Percentiles rank a stretch among this genome's conserved stretches.
phyloP scores from a whole-genome alignment of 2,797 vertebrate genomes.

The Podarcis siculus region DNA sequence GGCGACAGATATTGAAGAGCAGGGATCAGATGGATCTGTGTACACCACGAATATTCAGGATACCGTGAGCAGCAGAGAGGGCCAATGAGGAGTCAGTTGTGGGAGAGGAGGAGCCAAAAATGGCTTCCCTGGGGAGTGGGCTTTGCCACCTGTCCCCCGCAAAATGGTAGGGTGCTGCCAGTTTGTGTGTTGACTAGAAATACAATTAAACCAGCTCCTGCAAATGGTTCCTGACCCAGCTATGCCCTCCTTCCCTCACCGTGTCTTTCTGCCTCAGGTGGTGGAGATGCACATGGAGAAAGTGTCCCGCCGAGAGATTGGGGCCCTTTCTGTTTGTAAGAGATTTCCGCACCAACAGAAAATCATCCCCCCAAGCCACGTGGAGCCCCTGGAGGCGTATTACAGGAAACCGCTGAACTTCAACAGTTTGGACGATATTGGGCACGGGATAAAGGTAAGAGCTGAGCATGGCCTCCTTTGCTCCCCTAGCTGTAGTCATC shows the following conservation, averaged over 20 bases:
- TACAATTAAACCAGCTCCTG: background rate
- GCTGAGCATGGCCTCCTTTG: background rate
- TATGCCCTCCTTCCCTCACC: background rate
- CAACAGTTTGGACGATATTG: constrained; percentile 80
- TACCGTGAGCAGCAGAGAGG: background rate
- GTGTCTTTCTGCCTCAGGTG: constrained; percentile 70
- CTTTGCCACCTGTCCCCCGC: background rate
- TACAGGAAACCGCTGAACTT: constrained; percentile 83
- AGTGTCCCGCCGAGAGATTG: constrained; percentile 85
- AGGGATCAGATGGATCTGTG: too few relatives aligned
- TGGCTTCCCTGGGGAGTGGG: background rate
- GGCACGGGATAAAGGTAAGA: constrained; percentile 86
- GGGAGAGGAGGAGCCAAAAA: background rate
- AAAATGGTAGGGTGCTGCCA: background rate
- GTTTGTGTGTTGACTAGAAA: background rate
- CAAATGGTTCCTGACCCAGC: background rate
- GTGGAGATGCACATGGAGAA: constrained; percentile 87
- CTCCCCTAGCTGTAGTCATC: background rate
- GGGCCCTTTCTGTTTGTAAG: constrained; percentile 74
- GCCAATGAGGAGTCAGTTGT: background rate
- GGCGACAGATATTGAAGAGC: too few relatives aligned
- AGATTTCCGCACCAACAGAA: constrained; percentile 65
- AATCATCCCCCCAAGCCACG: constrained; percentile 70
- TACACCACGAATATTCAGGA: too few relatives aligned
- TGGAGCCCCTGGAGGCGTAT: constrained; percentile 78